phyloP scores from a whole-genome alignment of 2,888 invertebrate species.

The Prostheceraeus crozeri region DNA sequence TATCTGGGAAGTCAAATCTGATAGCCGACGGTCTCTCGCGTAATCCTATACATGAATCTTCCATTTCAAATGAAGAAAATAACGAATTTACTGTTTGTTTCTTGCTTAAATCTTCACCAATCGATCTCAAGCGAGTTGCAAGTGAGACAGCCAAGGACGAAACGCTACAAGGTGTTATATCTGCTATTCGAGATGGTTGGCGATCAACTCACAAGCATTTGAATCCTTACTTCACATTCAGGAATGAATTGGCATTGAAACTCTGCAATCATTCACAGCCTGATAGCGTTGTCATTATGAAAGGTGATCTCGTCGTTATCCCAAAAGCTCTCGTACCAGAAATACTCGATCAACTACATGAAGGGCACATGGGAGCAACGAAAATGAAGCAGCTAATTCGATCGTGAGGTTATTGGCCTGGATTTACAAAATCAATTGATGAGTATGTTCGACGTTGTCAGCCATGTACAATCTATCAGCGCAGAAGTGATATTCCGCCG shows the following conservation, averaged over 20 bases:
- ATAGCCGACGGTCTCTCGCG: neutral
- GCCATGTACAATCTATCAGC: constrained; percentile 26
- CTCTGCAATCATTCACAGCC: constrained; percentile 9
- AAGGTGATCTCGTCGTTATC: constrained; percentile 24
- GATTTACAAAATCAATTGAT: constrained; percentile 14
- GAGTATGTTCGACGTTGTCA: constrained; percentile 17
- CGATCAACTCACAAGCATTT: neutral
- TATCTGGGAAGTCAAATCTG: neutral
- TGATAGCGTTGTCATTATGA: constrained; percentile 28
- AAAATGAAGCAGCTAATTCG: constrained; percentile 19
- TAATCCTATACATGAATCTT: neutral
- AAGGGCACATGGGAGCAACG: constrained; percentile 19
- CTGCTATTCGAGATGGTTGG: neutral
- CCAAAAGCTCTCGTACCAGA: constrained; percentile 19
- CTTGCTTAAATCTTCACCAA: neutral
- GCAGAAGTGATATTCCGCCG: constrained; percentile 14
- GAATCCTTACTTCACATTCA: constrained; percentile 14
- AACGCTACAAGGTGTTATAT: constrained; percentile 14
- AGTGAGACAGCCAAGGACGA: neutral
- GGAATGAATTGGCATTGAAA: constrained; percentile 21
- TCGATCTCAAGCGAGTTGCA: neutral
- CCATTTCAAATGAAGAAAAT: neutral
- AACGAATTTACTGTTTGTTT: neutral
- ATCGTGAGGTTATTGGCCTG: constrained; percentile 22
- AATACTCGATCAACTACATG: constrained; percentile 26